Evolutionary conservation across 2,888 invertebrate genomes (phyloP).

Genomic region (Stomorhina lunata): DNA sequence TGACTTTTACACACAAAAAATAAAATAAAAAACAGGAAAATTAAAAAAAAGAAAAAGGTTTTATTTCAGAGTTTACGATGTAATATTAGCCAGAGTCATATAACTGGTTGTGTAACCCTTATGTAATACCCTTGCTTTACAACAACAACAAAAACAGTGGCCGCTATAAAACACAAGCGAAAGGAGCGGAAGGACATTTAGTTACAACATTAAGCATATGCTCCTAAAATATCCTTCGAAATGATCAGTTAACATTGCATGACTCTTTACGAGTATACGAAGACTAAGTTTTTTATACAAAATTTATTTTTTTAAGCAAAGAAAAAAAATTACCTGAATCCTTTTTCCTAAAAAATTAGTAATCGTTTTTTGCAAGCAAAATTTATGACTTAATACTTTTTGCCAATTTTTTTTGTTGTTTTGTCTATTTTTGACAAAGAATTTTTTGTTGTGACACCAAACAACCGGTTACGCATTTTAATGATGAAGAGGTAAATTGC

Average conservation of each 20-base stretch:
- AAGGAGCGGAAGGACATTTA: slow-evolving; percentile 29
- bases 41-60: slow-evolving; percentile 3
- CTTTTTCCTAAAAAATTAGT: not conserved
- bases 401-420: slow-evolving; percentile 13
- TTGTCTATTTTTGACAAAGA: slow-evolving; percentile 19
- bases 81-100: slow-evolving; percentile 54
- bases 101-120: slow-evolving; percentile 65
- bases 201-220: not conserved
- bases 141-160: not conserved
- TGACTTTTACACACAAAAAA: slow-evolving; percentile 7
- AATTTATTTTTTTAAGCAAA: not conserved
- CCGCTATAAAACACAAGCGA: slow-evolving; percentile 4
- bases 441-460: not conserved
- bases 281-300: not conserved
- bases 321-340: slow-evolving; percentile 20
- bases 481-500: slow-evolving; percentile 53
- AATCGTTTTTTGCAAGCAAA: not conserved
- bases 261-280: slow-evolving; percentile 1
- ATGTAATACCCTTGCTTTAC: slow-evolving; percentile 57
- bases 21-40: not conserved
- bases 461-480: slow-evolving; percentile 45
- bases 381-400: slow-evolving; percentile 54
- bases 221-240: slow-evolving; percentile 37
- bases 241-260: slow-evolving; percentile 26
- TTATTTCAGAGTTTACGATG: slow-evolving; percentile 26